Percentiles rank a stretch among this genome's conserved stretches.
Evolutionary conservation across 1,140 invertebrate genomes (phyloP).

Genomic region (Brachystomella parvula): DNA sequence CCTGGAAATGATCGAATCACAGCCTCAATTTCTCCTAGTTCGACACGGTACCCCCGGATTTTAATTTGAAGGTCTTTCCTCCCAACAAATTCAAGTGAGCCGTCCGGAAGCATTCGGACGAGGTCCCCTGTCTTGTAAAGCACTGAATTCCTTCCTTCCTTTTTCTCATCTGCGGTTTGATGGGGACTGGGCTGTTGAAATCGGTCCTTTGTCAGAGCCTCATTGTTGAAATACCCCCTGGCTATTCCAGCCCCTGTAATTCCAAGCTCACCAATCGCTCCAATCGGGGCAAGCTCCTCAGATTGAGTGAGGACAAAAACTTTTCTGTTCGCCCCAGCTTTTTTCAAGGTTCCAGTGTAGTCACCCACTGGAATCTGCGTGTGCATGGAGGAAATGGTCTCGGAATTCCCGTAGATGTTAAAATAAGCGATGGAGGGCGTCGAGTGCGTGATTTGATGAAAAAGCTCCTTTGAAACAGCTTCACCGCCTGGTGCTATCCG

Average conservation of each 20-base stretch:
- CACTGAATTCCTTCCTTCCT: too few relatives aligned
- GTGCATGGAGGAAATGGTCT: neutral
- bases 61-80: slow-evolving; percentile 3
- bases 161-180: too few relatives aligned
- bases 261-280: neutral
- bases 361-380: neutral
- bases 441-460: neutral
- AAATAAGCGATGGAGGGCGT: neutral
- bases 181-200: too few relatives aligned
- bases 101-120: neutral
- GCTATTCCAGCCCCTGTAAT: neutral
- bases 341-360: neutral
- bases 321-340: neutral
- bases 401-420: neutral
- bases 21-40: slow-evolving; percentile 12
- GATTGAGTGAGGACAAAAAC: neutral
- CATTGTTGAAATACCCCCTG: neutral
- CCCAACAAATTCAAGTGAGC: slow-evolving; percentile 1
- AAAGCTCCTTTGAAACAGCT: neutral
- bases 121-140: slow-evolving; percentile 7
- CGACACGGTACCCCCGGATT: slow-evolving; percentile 1
- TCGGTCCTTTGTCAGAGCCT: neutral
- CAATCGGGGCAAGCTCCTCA: neutral
- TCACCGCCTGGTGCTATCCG: neutral
- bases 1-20: neutral